Percentiles rank a stretch among this genome's conserved stretches.
Evolutionary conservation across 2,888 invertebrate genomes (phyloP).

Genomic region (Masnerella sp.): DNA sequence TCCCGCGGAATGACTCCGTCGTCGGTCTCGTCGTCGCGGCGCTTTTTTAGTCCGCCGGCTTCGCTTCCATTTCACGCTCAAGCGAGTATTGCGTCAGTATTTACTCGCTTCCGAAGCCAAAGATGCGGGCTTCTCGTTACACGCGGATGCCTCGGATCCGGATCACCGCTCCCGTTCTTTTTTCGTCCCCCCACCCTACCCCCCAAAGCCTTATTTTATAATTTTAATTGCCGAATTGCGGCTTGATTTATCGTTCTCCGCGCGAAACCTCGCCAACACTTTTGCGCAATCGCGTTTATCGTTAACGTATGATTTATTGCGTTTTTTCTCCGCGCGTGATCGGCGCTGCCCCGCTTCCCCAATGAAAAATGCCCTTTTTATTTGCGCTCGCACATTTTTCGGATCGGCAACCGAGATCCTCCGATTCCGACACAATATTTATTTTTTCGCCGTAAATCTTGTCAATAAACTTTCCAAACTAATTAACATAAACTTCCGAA

Average conservation of each 20-base stretch:
- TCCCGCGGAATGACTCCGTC: conserved; percentile 31
- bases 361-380: conserved; percentile 37
- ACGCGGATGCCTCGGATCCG: conserved; percentile 53
- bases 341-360: conserved; percentile 27
- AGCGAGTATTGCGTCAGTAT: conserved; percentile 57
- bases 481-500: no score
- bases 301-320: conserved; percentile 45
- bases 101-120: conserved; percentile 55
- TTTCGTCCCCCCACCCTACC: conserved; percentile 11
- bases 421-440: no score
- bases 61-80: conserved; percentile 60
- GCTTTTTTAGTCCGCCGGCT: conserved; percentile 51
- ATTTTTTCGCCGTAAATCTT: no score
- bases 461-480: no score
- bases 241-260: conserved; percentile 31
- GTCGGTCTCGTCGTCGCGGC: conserved; percentile 37
- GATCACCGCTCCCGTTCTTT: conserved; percentile 38
- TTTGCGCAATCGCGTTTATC: conserved; percentile 47
- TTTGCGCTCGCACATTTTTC: conserved; percentile 12
- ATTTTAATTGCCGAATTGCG: conserved; percentile 53
- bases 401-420: conserved; percentile 30
- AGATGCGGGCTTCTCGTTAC: conserved; percentile 58
- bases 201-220: conserved; percentile 46
- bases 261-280: conserved; percentile 25
- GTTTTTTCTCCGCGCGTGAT: conserved; percentile 24